Percentiles rank a stretch among this genome's conserved stretches.
Conservation (phyloP, 2,113 vertebrate species). For the Plecturocebus donacophilus region DNA sequence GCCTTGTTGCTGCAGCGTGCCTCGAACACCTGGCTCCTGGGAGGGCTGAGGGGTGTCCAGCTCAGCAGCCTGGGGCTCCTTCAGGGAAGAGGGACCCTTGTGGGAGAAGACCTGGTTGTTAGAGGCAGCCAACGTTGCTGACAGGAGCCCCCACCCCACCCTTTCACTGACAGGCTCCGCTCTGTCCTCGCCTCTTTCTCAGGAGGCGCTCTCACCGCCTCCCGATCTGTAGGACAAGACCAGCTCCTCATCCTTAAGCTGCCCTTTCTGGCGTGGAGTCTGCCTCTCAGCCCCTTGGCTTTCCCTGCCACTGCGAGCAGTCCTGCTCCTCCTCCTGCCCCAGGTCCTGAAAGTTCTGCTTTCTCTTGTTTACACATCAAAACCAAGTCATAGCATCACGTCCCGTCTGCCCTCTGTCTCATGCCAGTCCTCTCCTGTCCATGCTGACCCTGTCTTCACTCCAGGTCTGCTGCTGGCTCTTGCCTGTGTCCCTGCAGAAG, state of each 20-base stretch:
- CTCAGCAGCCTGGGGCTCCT: neutral
- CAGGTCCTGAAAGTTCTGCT: neutral
- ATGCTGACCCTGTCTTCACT: neutral
- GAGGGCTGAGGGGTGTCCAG: neutral
- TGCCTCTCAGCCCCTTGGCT: neutral
- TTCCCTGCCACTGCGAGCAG: neutral
- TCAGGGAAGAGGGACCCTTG: neutral
- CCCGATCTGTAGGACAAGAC: neutral
- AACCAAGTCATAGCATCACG: accelerated
- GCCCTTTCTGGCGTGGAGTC: neutral
- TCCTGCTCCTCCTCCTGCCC: neutral
- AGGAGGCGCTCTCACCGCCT: neutral
- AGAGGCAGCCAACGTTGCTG: neutral
- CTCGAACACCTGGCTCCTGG: accelerated
- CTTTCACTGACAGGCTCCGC: neutral
- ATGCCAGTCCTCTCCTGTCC: neutral
- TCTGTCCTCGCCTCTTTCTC: neutral
- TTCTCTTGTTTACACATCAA: accelerated
- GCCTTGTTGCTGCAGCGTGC: accelerated
- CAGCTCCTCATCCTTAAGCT: neutral
- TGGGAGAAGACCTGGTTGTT: neutral
- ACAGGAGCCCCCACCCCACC: accelerated
- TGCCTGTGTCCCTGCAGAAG: neutral
- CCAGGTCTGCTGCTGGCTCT: neutral
- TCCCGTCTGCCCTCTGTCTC: too few relatives aligned